Conservation (phyloP, 2,113 vertebrate genomes). For the Urocynchramus pylzowi region DNA sequence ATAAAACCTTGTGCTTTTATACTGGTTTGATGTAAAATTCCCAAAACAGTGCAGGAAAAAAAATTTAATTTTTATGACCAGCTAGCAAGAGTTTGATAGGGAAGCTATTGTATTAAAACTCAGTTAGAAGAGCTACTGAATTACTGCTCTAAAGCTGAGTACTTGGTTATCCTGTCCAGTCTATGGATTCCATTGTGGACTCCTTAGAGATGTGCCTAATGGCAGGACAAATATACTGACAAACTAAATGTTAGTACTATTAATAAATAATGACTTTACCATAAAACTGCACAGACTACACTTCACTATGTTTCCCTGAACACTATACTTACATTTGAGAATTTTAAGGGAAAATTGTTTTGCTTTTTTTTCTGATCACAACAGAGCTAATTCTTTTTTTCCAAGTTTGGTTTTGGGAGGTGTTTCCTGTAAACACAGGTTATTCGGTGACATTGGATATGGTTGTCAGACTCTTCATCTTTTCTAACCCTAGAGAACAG, state of each 20-base stretch:
- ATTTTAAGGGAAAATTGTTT: background rate
- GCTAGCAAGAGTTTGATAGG: background rate
- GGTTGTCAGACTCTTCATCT: background rate
- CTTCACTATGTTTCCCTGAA: background rate
- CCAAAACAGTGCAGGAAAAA: background rate
- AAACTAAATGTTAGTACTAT: background rate
- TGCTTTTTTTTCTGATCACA: background rate
- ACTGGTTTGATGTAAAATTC: background rate
- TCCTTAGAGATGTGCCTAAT: background rate
- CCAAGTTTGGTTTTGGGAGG: background rate
- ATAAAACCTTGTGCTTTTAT: background rate
- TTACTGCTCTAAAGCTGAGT: background rate
- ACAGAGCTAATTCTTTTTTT: background rate
- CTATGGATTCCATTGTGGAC: background rate
- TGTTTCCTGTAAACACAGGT: background rate
- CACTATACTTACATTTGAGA: background rate
- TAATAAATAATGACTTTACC: background rate
- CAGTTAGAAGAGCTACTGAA: background rate
- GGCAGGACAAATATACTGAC: background rate
- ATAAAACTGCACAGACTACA: background rate
- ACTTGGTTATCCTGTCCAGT: background rate
- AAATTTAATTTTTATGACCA: background rate
- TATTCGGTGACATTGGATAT: background rate
- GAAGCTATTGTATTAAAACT: background rate
- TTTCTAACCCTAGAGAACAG: background rate